phyloP scores from a whole-genome alignment of 2,888 invertebrate genomes.

The Gymnoscelis rufifasciata region DNA sequence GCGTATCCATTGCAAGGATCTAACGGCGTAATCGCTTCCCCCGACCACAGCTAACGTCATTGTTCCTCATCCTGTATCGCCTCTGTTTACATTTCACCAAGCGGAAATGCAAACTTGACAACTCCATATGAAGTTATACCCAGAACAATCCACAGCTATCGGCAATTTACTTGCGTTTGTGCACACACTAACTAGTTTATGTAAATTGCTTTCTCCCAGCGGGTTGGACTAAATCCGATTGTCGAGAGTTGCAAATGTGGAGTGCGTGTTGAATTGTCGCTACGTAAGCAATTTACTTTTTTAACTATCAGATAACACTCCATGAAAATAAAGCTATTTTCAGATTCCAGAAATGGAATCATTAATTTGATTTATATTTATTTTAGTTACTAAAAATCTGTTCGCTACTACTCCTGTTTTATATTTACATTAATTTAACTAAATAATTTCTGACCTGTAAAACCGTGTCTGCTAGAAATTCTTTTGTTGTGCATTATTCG shows the following conservation, averaged over 20 bases:
- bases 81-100: conserved; percentile 24
- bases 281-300: conserved; percentile 10
- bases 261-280: conserved; percentile 26
- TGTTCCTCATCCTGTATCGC: conserved; percentile 10
- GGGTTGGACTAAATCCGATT: conserved; percentile 34
- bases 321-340: no score
- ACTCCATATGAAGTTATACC: conserved; percentile 22
- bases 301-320: background rate
- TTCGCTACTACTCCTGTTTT: no score
- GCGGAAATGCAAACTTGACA: conserved; percentile 25
- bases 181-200: conserved; percentile 45
- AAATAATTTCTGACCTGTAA: no score
- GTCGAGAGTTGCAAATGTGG: conserved; percentile 16
- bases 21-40: conserved; percentile 29
- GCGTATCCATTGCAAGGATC: conserved; percentile 30
- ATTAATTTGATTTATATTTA: no score
- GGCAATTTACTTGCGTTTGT: conserved; percentile 39
- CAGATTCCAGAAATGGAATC: no score
- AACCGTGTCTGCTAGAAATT: background rate
- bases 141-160: conserved; percentile 23
- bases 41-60: conserved; percentile 5
- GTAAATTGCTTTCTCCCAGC: conserved; percentile 34
- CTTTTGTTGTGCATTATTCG: background rate
- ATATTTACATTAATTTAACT: no score
- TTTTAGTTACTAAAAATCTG: no score